Percentiles rank a stretch among this genome's conserved stretches.
Conservation (phyloP, 64 coral and sea anemone species). For the Pachyseris speciosa region DNA sequence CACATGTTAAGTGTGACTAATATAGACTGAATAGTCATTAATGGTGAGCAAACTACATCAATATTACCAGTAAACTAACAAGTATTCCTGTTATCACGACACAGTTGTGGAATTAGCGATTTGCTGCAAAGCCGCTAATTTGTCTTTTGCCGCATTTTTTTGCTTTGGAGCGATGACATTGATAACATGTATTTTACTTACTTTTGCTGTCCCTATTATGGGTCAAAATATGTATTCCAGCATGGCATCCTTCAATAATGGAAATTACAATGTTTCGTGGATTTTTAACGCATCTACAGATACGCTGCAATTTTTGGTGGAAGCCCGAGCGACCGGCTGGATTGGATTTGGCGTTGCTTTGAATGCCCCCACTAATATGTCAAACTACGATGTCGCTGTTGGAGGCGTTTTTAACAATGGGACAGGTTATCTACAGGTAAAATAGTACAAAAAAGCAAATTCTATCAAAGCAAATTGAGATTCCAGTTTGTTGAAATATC, state of each 20-base stretch:
- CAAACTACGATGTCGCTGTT: neutral
- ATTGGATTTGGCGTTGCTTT: neutral
- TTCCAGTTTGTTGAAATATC: too few relatives aligned
- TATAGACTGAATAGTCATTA: neutral
- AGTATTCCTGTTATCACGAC: neutral
- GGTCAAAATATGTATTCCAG: constrained; percentile 1
- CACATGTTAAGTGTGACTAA: neutral
- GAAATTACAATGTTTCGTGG: constrained; percentile 15
- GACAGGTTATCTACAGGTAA: neutral
- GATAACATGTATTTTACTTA: neutral
- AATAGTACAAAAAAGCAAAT: too few relatives aligned
- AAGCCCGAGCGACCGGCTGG: too few relatives aligned
- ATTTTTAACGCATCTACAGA: neutral
- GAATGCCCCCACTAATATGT: neutral
- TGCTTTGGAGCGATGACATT: too few relatives aligned
- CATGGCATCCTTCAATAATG: neutral
- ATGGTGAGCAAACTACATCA: neutral
- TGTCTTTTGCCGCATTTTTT: too few relatives aligned
- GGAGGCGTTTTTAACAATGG: neutral
- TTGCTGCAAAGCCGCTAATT: too few relatives aligned
- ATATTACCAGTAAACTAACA: neutral
- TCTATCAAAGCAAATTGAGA: too few relatives aligned
- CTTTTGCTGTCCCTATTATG: neutral
- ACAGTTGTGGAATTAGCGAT: neutral
- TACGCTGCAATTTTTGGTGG: neutral